phyloP scores from a whole-genome alignment of 37 sponge, comb jelly and placozoan genomes.

The Oopsacas minuta region DNA sequence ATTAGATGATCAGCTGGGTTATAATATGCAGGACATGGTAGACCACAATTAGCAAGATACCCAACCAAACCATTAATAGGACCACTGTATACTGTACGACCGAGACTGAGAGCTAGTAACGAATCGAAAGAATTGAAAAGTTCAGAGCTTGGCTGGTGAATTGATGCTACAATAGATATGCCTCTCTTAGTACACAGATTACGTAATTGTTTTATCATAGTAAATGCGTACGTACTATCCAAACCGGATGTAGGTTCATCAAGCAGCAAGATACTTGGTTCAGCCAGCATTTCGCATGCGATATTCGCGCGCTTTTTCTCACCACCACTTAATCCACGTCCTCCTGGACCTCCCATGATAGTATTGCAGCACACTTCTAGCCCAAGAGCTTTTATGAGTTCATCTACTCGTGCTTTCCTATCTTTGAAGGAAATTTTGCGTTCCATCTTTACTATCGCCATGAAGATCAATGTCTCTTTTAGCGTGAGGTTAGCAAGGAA shows the following conservation, averaged over 20 bases:
- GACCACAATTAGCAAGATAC: conserved; percentile 35
- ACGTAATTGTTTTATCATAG: conserved; percentile 33
- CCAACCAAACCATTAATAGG: conserved; percentile 30
- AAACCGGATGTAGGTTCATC: conserved; percentile 86
- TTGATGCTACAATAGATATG: conserved; percentile 42
- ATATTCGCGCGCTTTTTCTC: conserved; percentile 83
- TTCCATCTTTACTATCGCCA: background rate
- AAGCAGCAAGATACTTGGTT: conserved; percentile 49
- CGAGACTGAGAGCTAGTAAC: conserved; percentile 19
- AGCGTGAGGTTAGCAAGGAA: conserved; percentile 69
- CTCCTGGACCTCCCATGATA: conserved; percentile 32
- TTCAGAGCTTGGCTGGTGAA: conserved; percentile 77
- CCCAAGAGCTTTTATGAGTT: conserved; percentile 32
- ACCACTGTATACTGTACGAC: conserved; percentile 62
- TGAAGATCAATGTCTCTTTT: conserved; percentile 48
- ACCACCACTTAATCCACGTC: conserved; percentile 59
- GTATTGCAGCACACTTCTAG: conserved; percentile 40
- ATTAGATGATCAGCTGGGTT: conserved; percentile 63
- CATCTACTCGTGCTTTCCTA: conserved; percentile 31
- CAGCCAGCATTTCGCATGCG: conserved; percentile 63
- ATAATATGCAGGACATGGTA: conserved; percentile 49
- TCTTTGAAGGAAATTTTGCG: conserved; percentile 25
- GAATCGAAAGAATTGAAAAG: conserved; percentile 58
- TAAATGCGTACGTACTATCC: conserved; percentile 58
- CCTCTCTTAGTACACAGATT: conserved; percentile 33